Conservation (phyloP, 1,140 invertebrate species). For the Leguminivora glycinivorella region DNA sequence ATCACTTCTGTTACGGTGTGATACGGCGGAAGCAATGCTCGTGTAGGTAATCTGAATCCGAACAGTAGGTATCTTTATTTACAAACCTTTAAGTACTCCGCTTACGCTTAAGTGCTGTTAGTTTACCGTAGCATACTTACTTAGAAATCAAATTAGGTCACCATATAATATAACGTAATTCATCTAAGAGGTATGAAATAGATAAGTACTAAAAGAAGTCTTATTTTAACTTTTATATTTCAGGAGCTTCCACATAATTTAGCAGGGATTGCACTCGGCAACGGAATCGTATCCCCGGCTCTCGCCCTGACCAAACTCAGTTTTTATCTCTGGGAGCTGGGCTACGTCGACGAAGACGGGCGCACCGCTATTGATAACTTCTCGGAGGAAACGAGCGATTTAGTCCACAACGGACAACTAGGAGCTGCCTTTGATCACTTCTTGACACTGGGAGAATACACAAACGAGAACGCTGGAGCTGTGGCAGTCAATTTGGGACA, state of each 20-base stretch:
- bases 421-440: conserved; percentile 60
- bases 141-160: no score
- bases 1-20: no score
- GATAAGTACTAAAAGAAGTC: conserved; percentile 4
- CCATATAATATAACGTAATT: no score
- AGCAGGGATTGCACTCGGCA: conserved; percentile 85
- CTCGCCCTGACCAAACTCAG: conserved; percentile 59
- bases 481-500: conserved; percentile 58
- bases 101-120: no score
- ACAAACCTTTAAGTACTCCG: no score
- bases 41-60: no score
- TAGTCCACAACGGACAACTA: conserved; percentile 40
- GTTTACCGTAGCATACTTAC: not conserved
- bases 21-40: no score
- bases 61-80: no score
- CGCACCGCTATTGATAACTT: conserved; percentile 50
- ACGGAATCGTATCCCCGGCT: conserved; percentile 86
- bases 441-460: conserved; percentile 46
- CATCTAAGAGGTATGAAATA: no score
- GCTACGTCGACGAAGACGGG: conserved; percentile 57
- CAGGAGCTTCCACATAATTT: conserved; percentile 72
- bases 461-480: conserved; percentile 57
- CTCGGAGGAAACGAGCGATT: conserved; percentile 39
- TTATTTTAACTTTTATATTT: conserved; percentile 13
- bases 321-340: conserved; percentile 69